These are phyloP conservation scores for zebrafish (Danio rerio) DNA, from an alignment of 2,113 vertebrate genomes.

Conservation along the genomic window GRCz12tu NC_133194.1:41847501-41848000, in stretches of 20 bases:
- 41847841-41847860: not conserved
- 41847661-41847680: slow-evolving; percentile 31
- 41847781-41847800: slow-evolving; percentile 35
- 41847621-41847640: slow-evolving; percentile 11
- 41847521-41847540: slow-evolving; percentile 56
- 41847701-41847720: slow-evolving; percentile 33
- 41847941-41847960: slow-evolving; percentile 4
- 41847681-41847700: slow-evolving; percentile 17
- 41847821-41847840: not conserved
- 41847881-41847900: slow-evolving; percentile 16
- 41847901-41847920: not conserved
- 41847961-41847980: not conserved
- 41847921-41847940: not conserved
- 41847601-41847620: not conserved
- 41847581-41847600: slow-evolving; percentile 64
- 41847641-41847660: slow-evolving; percentile 23
- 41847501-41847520: slow-evolving; percentile 43
- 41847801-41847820: slow-evolving; percentile 15
- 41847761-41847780: not conserved
- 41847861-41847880: slow-evolving; percentile 4
- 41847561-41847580: slow-evolving; percentile 59
- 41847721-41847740: slow-evolving; percentile 16
- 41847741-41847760: slow-evolving; percentile 33
- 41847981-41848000: too few relatives aligned
- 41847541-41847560: slow-evolving; percentile 58